phyloP scores from a whole-genome alignment of 2,888 invertebrate species.

The Pachliopta kotzebuea region DNA sequence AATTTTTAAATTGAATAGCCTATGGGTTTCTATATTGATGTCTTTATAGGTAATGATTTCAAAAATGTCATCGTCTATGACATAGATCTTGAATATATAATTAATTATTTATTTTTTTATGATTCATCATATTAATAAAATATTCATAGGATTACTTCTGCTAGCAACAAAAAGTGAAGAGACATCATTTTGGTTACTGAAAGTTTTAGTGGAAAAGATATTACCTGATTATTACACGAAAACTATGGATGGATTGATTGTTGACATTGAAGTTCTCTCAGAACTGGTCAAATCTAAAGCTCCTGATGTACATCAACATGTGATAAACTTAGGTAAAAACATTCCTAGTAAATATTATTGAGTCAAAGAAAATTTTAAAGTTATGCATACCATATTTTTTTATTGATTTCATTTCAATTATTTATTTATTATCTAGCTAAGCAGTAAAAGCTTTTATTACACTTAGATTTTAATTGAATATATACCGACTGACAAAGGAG shows the following conservation, averaged over 20 bases:
- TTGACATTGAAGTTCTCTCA: slow-evolving; percentile 93
- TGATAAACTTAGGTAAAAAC: slow-evolving; percentile 84
- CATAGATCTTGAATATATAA: too few species aligned
- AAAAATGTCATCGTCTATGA: too few species aligned
- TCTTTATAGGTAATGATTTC: too few species aligned
- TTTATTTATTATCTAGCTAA: too few species aligned
- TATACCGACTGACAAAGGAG: too few species aligned
- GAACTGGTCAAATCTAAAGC: slow-evolving; percentile 91
- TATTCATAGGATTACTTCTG: slow-evolving; percentile 84
- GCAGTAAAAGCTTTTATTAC: too few species aligned
- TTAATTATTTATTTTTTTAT: too few species aligned
- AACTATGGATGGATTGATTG: slow-evolving; percentile 93
- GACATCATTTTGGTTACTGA: slow-evolving; percentile 95
- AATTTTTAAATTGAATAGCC: too few species aligned
- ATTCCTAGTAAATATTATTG: neutral
- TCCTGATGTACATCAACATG: slow-evolving; percentile 90
- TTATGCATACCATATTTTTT: neutral
- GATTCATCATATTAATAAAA: neutral
- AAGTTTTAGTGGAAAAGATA: slow-evolving; percentile 91
- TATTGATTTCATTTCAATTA: neutral
- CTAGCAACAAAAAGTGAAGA: slow-evolving; percentile 94
- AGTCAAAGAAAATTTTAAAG: neutral
- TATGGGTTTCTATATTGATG: too few species aligned
- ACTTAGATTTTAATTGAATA: too few species aligned
- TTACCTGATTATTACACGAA: slow-evolving; percentile 94